Evolutionary conservation across 2,797 vertebrate genomes (phyloP).

Genomic region (Etheostoma perlongum): DNA sequence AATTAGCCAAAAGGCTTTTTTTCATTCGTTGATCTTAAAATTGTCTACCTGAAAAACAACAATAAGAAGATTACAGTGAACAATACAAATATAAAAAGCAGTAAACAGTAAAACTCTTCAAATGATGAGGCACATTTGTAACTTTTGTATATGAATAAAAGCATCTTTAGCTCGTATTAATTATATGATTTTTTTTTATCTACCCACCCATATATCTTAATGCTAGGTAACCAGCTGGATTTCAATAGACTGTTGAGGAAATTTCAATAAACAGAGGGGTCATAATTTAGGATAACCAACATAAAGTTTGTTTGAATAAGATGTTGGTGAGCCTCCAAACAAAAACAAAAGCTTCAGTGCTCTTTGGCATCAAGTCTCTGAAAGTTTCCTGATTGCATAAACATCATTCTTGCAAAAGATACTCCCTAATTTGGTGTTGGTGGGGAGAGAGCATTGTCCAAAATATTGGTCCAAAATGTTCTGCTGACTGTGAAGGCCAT

Average conservation of each 20-base stretch:
- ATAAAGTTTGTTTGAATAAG: background rate
- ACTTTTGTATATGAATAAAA: background rate
- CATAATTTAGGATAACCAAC: too few relatives aligned
- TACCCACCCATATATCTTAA: background rate
- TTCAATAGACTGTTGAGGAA: too few relatives aligned
- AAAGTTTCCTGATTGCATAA: background rate
- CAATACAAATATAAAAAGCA: too few relatives aligned
- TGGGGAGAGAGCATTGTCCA: background rate
- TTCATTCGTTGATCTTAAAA: too few relatives aligned
- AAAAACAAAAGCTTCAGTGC: background rate
- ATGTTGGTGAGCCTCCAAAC: background rate
- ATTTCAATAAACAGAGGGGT: too few relatives aligned
- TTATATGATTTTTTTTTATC: background rate
- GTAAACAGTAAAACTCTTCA: too few relatives aligned
- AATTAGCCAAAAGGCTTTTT: too few relatives aligned
- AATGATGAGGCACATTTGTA: background rate
- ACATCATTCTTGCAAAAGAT: background rate
- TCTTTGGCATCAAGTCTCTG: background rate
- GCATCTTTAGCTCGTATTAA: background rate
- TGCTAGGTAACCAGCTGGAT: background rate
- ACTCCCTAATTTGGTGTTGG: background rate
- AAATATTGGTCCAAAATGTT: background rate
- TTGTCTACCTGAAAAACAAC: too few relatives aligned
- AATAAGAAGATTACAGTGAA: too few relatives aligned
- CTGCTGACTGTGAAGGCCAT: background rate